Base-by-base conservation (phyloP, 2,113 vertebrate genomes). In the Syngnathus floridae region DNA sequence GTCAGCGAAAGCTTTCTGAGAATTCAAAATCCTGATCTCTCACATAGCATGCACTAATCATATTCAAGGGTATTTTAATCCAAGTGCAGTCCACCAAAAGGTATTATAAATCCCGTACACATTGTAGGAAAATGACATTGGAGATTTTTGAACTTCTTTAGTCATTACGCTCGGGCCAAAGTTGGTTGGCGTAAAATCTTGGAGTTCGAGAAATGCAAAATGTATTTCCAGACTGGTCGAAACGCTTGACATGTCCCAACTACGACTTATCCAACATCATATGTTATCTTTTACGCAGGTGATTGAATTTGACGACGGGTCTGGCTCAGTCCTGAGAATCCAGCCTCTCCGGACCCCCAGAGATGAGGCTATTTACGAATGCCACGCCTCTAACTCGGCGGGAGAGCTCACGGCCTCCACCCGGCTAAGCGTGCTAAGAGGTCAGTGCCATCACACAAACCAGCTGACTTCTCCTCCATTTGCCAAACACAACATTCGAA, bases 221-320 rank as follows among this genome's bases (percentile, higher is more conserved):
- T 31, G 26, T 31, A 31, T 31, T 31, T 31, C 26, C 26, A 31
- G 26, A 3, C 26, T 31, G 26, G 26, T 31, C 26, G 26, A 31
- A 31, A 31, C 26, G 3, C 26, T 31, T 22, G 8, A 9, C 26
- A 51, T n/a, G 58, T 14, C 38, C 12, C 26, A 62, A 52, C 62
- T 37, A 43, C 26, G 26, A 31, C 26, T 31, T 31, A 31, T 31
- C 41, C 22, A 35, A 35, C 10, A 13, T 21, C 31, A 40, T 10
- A 45, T 65, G 21, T 70, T 48, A 31, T 14, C 13, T n/a, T n/a
- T 17, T 4, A 2, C 22, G 58, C 89, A 99, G 97, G 95, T 98
- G 77, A 99, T 99, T 90, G 96, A 98, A 66, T 98, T 98, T 91
- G 97, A 97, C 55, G 97, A 99, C 81, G 96, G 96, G 79, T 98